These are phyloP conservation scores for Drosophila ambigua DNA, from an alignment of 1,140 invertebrate genomes.

Conservation along the genomic window DNA sequence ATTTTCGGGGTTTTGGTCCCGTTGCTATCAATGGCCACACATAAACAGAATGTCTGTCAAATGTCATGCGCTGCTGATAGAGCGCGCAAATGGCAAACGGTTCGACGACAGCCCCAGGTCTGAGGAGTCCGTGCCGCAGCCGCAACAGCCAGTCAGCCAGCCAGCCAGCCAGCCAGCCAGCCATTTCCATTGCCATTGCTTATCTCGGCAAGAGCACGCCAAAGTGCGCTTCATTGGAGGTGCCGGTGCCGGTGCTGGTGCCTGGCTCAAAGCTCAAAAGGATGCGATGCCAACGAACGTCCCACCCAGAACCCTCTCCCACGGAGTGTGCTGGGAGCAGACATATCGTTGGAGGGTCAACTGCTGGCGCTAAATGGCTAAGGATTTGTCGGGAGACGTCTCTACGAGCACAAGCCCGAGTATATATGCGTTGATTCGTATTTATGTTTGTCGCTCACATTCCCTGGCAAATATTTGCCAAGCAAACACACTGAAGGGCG, in stretches of 20 bases:
- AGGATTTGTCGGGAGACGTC: constrained; percentile 66
- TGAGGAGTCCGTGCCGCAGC: constrained; percentile 55
- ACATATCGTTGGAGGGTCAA: constrained; percentile 41
- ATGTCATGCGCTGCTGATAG: constrained; percentile 78
- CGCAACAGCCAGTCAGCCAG: constrained; percentile 36
- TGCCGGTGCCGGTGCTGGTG: background rate
- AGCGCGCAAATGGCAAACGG: constrained; percentile 72
- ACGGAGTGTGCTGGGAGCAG: constrained; percentile 11
- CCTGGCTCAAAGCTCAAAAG: constrained; percentile 61
- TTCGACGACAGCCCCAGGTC: constrained; percentile 34
- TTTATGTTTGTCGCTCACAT: constrained; percentile 76
- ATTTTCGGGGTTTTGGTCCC: constrained; percentile 11
- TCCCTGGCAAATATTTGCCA: constrained; percentile 73
- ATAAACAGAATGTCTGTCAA: constrained; percentile 66
- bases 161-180: background rate
- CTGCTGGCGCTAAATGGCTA: constrained; percentile 69
- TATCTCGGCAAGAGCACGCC: constrained; percentile 68
- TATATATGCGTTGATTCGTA: constrained; percentile 37
- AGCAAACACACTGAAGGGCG: constrained; percentile 46
- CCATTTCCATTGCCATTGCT: constrained; percentile 49
- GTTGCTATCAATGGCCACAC: constrained; percentile 66
- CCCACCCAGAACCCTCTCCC: background rate
- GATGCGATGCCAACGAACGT: constrained; percentile 50
- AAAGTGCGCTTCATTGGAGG: constrained; percentile 74
- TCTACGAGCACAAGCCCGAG: constrained; percentile 4